Percentiles rank a stretch among this genome's conserved stretches.
These are phyloP conservation scores for Calypte anna DNA, from an alignment of 2,113 vertebrate species.

Conservation along the genomic window DNA sequence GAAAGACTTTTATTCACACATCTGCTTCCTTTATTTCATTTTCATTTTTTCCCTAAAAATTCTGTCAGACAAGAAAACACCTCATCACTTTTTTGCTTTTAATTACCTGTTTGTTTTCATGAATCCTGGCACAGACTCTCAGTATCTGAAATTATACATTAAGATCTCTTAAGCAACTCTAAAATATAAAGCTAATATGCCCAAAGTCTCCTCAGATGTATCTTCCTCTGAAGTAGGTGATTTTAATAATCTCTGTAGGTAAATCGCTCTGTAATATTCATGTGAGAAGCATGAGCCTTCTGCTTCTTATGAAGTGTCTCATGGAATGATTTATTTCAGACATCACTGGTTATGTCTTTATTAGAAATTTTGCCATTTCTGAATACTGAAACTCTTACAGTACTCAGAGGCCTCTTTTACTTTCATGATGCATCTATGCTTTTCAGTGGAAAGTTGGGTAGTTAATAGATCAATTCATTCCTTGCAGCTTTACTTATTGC, in stretches of 20 bases:
- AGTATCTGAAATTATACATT: not conserved
- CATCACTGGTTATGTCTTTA: not conserved
- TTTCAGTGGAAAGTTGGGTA: not conserved
- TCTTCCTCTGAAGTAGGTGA: not conserved
- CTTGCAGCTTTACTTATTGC: not conserved
- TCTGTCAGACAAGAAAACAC: not conserved
- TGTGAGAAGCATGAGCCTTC: not conserved
- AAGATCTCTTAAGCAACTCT: not conserved
- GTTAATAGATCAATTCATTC: not conserved
- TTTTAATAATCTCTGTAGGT: not conserved
- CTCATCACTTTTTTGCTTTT: not conserved
- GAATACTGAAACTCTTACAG: not conserved
- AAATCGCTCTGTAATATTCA: not conserved
- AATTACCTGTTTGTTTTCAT: not conserved
- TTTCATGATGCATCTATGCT: not conserved
- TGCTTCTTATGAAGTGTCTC: not conserved
- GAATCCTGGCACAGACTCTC: not conserved
- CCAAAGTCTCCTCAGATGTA: not conserved
- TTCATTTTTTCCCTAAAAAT: not conserved
- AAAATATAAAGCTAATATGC: not conserved
- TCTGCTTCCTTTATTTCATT: not conserved
- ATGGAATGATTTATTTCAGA: not conserved
- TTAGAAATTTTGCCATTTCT: not conserved
- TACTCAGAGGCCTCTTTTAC: not conserved
- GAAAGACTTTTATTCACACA: not conserved